A percentile compares a stretch with the other conserved stretches of the same genome.
Conservation (phyloP, 2,113 vertebrate genomes). For the Laticauda colubrina region DNA sequence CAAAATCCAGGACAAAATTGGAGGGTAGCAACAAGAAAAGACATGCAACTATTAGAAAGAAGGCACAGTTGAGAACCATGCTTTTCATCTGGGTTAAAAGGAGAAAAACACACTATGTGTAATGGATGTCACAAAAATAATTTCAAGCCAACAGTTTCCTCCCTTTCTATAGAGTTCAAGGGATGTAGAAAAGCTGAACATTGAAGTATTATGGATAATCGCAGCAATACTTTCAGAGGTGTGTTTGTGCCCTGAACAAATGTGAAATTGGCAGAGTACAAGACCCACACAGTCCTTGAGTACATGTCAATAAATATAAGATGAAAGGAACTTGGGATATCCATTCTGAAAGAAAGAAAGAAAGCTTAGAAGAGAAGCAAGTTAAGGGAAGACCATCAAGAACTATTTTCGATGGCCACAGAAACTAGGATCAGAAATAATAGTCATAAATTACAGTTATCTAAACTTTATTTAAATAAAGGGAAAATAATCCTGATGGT, state of each 20-base stretch:
- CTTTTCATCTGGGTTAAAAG: neutral
- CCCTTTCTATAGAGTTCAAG: neutral
- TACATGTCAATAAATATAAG: neutral
- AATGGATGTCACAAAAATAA: neutral
- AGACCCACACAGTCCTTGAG: neutral
- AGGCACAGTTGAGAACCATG: neutral
- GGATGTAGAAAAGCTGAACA: neutral
- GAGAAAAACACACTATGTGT: neutral
- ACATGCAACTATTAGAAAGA: neutral
- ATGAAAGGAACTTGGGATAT: neutral
- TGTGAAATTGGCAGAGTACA: neutral
- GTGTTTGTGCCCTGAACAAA: neutral
- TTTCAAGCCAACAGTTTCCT: neutral
- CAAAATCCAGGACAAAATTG: neutral
- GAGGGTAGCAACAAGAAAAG: neutral
- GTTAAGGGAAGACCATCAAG: neutral
- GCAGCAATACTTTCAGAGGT: neutral
- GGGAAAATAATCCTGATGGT: neutral
- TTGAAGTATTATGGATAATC: neutral
- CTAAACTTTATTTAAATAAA: neutral
- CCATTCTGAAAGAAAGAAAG: neutral
- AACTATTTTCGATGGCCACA: neutral
- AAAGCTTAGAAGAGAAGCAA: neutral
- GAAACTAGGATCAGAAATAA: neutral
- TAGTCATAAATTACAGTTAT: neutral